These are phyloP conservation scores for Neodiprion pinetum DNA, from an alignment of 1,140 invertebrate genomes.

Conservation along the genomic window DNA sequence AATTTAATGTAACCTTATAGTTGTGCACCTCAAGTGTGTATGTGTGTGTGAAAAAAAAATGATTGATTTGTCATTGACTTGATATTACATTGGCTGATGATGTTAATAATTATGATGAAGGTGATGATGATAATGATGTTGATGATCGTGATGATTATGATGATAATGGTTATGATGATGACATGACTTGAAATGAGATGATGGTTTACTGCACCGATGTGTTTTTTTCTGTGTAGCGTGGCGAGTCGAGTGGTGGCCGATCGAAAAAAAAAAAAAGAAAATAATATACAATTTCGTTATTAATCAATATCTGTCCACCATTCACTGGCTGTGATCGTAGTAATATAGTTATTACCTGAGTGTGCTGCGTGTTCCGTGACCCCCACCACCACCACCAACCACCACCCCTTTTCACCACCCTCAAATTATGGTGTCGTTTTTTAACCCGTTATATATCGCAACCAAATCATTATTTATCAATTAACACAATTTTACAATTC, in stretches of 20 bases:
- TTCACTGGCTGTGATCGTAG: conserved; percentile 22
- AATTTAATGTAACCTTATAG: no score
- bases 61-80: neutral
- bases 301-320: conserved; percentile 8
- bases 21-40: no score
- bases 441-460: neutral
- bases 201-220: conserved; percentile 42
- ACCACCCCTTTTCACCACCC: neutral
- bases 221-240: conserved; percentile 47
- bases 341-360: conserved; percentile 46
- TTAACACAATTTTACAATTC: no score
- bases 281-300: neutral
- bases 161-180: conserved; percentile 38
- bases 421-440: neutral
- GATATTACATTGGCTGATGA: conserved; percentile 9
- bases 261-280: conserved; percentile 17
- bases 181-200: conserved; percentile 34
- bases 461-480: neutral
- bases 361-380: conserved; percentile 50
- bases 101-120: conserved; percentile 26
- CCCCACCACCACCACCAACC: conserved; percentile 1
- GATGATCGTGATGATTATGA: conserved; percentile 34
- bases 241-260: conserved; percentile 42
- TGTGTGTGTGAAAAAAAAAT: no score
- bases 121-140: conserved; percentile 33